phyloP scores from a whole-genome alignment of 2,113 vertebrate genomes.

The Ciconia maguari region DNA sequence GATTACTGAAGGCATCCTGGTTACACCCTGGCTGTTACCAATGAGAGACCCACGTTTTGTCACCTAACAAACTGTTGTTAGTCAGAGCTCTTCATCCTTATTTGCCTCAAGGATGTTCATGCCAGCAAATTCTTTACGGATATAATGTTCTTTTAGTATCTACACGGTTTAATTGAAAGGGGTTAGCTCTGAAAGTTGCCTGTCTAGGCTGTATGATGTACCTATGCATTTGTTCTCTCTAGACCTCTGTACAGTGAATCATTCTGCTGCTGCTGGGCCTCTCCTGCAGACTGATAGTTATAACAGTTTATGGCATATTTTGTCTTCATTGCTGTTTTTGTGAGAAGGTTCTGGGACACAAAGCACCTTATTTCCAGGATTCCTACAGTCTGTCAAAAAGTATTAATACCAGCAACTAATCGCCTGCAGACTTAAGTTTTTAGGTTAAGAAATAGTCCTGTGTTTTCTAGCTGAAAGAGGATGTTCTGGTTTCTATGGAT shows the following conservation, averaged over 20 bases:
- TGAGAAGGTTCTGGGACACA: not conserved
- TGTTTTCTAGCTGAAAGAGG: not conserved
- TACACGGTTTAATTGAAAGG: not conserved
- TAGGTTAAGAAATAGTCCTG: not conserved
- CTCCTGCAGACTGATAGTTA: not conserved
- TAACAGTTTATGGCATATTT: not conserved
- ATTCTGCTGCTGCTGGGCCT: not conserved
- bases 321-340: not conserved
- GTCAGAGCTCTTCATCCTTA: not conserved
- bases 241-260: not conserved
- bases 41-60: accelerated
- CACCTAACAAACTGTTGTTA: not conserved
- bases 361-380: not conserved
- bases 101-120: not conserved
- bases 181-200: not conserved
- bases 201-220: accelerated
- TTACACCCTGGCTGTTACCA: not conserved
- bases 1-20: not conserved
- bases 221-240: not conserved
- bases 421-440: not conserved
- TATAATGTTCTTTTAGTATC: not conserved
- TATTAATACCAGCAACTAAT: not conserved
- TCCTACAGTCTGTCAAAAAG: not conserved
- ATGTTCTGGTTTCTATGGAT: not conserved
- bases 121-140: not conserved